Evolutionary conservation across 1,140 invertebrate genomes (phyloP).

Genomic region (Caerostris darwini): DNA sequence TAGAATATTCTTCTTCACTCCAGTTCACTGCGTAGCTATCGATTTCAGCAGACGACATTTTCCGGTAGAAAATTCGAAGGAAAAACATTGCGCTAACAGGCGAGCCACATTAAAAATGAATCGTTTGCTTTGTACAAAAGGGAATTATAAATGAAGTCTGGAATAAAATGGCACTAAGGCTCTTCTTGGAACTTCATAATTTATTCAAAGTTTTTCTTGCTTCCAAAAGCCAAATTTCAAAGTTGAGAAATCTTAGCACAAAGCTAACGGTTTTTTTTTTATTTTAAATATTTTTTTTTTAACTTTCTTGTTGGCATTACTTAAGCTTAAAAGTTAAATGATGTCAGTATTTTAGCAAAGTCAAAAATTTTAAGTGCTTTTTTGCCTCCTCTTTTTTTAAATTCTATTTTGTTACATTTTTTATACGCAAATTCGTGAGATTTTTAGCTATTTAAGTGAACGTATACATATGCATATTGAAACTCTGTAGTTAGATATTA

Average conservation of each 20-base stretch:
- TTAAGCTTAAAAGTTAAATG: constrained; percentile 59
- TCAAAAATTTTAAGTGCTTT: constrained; percentile 3
- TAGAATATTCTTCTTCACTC: not conserved
- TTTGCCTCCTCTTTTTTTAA: not conserved
- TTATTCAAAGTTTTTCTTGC: constrained; percentile 67
- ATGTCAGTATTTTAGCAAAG: constrained; percentile 46
- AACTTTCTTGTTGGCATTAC: constrained; percentile 50
- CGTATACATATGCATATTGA: not conserved
- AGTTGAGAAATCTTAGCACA: constrained; percentile 31
- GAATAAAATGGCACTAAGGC: not conserved
- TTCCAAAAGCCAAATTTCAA: constrained; percentile 49
- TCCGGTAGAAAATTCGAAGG: constrained; percentile 28
- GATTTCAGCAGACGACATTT: constrained; percentile 56
- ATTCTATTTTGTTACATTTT: not conserved
- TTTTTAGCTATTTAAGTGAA: not conserved
- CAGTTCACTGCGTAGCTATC: not conserved
- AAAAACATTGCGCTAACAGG: constrained; percentile 59
- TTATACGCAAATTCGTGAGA: not conserved
- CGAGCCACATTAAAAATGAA: constrained; percentile 70
- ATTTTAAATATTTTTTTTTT: not conserved
- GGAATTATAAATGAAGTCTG: constrained; percentile 63
- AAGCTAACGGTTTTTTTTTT: constrained; percentile 13
- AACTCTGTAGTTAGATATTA: not conserved
- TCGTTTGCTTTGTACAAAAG: constrained; percentile 66
- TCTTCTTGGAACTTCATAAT: constrained; percentile 60